These are phyloP conservation scores for Naja naja DNA, from an alignment of 2,113 vertebrate genomes.

Conservation along the genomic window DNA sequence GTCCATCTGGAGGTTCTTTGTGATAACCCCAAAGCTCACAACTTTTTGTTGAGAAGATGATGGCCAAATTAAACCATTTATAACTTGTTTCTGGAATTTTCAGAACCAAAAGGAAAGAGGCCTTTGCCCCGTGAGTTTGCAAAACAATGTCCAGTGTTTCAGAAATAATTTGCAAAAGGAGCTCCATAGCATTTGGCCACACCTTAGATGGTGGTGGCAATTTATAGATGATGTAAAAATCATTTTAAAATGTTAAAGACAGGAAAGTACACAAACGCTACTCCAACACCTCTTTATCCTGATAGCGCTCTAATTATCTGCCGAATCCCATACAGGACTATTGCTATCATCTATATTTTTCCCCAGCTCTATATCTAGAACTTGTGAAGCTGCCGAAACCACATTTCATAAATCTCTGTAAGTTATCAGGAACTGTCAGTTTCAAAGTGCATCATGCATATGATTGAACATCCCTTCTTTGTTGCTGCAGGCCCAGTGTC, in stretches of 20 bases:
- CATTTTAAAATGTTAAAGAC: neutral
- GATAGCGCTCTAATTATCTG: neutral
- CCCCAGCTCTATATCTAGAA: neutral
- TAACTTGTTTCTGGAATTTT: neutral
- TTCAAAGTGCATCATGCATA: rapidly evolving
- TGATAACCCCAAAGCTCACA: neutral
- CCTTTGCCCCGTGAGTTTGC: neutral
- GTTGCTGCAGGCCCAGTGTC: conserved; percentile 87
- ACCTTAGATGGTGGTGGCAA: neutral
- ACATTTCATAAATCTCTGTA: neutral
- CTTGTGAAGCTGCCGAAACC: neutral
- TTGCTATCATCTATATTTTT: neutral
- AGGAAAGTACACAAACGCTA: neutral
- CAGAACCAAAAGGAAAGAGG: neutral
- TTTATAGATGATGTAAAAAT: neutral
- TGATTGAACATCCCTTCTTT: neutral
- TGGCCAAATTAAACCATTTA: neutral
- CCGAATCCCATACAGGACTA: neutral
- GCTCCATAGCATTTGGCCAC: neutral
- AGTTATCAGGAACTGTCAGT: neutral
- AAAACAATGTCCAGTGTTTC: neutral
- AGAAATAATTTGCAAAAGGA: neutral
- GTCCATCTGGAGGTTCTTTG: neutral
- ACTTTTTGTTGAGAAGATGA: neutral
- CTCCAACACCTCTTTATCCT: neutral